Evolutionary conservation across 2,113 vertebrate species (phyloP).

Genomic region (Notiomystis cincta): DNA sequence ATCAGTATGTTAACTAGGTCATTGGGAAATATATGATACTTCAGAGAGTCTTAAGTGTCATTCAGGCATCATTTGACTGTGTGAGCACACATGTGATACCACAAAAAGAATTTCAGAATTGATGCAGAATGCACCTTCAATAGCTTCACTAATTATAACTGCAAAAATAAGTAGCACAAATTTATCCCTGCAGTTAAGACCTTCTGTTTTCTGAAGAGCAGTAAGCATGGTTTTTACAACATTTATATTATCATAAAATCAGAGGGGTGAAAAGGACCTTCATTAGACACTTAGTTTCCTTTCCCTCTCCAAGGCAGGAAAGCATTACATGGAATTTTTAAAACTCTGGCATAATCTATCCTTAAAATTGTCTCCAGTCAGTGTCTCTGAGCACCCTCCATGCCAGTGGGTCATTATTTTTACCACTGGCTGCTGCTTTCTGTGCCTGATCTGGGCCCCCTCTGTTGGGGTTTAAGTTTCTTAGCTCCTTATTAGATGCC

Average conservation of each 20-base stretch:
- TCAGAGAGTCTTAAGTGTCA: conserved; percentile 51
- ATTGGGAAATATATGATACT: conserved; percentile 47
- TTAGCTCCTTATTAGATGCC: background rate
- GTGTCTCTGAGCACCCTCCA: background rate
- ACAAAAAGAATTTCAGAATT: conserved; percentile 1
- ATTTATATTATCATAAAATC: background rate
- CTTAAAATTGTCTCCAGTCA: background rate
- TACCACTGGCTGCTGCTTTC: background rate
- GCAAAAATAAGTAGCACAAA: background rate
- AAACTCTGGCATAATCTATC: background rate
- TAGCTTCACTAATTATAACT: conserved; percentile 5
- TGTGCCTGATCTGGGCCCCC: background rate
- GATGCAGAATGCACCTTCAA: background rate
- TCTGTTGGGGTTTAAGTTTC: background rate
- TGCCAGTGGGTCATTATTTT: background rate
- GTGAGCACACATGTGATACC: conserved; percentile 5
- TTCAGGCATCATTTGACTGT: conserved; percentile 2
- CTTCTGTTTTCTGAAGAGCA: background rate
- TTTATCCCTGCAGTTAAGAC: background rate
- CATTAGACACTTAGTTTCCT: background rate
- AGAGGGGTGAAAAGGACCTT: background rate
- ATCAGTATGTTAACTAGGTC: conserved; percentile 52
- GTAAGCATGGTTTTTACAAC: background rate
- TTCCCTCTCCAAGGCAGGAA: background rate
- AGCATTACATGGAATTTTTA: background rate